Percentiles rank a stretch among this genome's conserved stretches.
phyloP scores from a whole-genome alignment of 2,113 vertebrate species.

The Nesogale talazaci region DNA sequence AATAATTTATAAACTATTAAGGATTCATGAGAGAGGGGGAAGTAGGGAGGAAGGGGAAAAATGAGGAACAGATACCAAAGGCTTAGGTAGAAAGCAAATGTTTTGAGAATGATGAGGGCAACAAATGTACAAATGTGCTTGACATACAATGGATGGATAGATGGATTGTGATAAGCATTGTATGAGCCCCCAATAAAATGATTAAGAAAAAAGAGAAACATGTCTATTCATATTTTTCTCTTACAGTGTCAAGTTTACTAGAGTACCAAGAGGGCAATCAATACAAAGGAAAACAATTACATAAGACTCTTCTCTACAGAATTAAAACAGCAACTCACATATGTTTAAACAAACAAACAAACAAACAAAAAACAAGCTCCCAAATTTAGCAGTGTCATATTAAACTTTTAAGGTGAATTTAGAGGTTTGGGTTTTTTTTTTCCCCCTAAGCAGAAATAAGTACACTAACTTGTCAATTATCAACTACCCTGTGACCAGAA shows the following conservation, averaged over 20 bases:
- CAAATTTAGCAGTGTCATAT: conserved; percentile 11
- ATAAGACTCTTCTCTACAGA: background rate
- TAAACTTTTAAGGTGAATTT: conserved; percentile 12
- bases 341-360: background rate
- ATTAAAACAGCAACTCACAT: background rate
- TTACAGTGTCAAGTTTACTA: background rate
- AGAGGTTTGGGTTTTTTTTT: background rate
- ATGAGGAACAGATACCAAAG: too few relatives aligned
- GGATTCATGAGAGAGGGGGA: too few relatives aligned
- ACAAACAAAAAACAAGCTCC: conserved; percentile 22
- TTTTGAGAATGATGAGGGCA: too few relatives aligned
- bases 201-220: background rate
- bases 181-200: too few relatives aligned
- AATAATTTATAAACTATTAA: too few relatives aligned
- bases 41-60: too few relatives aligned
- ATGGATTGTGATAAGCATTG: too few relatives aligned
- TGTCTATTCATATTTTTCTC: conserved; percentile 9
- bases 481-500: too few relatives aligned
- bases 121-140: too few relatives aligned
- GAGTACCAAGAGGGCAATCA: background rate
- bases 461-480: background rate
- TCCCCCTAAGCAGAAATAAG: background rate
- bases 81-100: too few relatives aligned
- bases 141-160: too few relatives aligned
- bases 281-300: conserved; percentile 14